Evolutionary conservation across 2,888 invertebrate genomes (phyloP).

Genomic region (Chydorus sphaericus): DNA sequence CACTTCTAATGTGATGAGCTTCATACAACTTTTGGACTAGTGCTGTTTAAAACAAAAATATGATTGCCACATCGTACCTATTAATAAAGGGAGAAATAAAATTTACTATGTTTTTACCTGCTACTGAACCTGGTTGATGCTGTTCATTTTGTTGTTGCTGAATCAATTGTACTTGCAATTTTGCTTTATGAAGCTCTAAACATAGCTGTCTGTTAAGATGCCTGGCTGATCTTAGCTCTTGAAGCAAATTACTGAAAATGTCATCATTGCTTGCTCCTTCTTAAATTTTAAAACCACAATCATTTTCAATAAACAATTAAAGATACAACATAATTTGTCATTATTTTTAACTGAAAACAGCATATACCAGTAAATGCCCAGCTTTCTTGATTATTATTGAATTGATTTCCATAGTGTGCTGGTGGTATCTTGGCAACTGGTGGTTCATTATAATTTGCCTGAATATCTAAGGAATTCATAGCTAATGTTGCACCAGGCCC

Average conservation of each 20-base stretch:
- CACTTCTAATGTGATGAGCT: not conserved
- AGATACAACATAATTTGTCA: too few species aligned
- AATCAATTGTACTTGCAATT: not conserved
- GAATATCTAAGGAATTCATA: too few species aligned
- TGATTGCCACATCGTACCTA: too few species aligned
- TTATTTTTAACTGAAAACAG: too few species aligned
- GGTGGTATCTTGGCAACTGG: too few species aligned
- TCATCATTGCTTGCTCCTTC: not conserved
- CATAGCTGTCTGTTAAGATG: not conserved
- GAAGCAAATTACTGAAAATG: not conserved
- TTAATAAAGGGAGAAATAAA: too few species aligned
- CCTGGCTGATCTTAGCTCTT: not conserved
- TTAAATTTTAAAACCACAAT: not conserved
- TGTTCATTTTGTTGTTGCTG: not conserved
- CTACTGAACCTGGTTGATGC: slow-evolving; percentile 1
- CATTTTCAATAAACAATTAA: too few species aligned
- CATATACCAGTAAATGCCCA: too few species aligned
- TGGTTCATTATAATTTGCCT: not conserved
- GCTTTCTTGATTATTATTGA: not conserved
- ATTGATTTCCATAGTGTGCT: slow-evolving; percentile 2
- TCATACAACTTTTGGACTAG: not conserved
- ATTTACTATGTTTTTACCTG: not conserved
- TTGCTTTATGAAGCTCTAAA: slow-evolving; percentile 2
- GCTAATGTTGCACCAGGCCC: too few species aligned
- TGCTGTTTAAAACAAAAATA: not conserved